Percentiles rank a stretch among this genome's conserved stretches.
These are phyloP conservation scores for Sparus aurata DNA, from an alignment of 2,797 vertebrate species.

Conservation along the genomic window DNA sequence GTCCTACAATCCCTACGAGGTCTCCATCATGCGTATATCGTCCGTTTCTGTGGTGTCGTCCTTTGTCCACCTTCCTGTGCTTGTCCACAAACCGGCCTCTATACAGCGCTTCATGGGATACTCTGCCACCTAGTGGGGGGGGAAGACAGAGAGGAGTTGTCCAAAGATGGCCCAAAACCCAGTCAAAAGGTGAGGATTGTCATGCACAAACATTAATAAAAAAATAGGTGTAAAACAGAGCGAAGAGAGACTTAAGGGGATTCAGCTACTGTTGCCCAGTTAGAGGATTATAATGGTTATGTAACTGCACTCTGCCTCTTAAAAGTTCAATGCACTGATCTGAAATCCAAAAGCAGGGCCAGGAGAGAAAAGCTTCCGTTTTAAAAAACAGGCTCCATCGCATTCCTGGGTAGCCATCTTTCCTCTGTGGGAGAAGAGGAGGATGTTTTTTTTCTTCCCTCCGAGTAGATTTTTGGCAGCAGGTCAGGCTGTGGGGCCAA, in stretches of 20 bases:
- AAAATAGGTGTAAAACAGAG: slow-evolving; percentile 11
- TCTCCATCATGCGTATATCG: slow-evolving; percentile 96
- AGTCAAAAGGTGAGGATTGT: not conserved
- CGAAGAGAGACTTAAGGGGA: not conserved
- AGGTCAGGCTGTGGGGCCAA: slow-evolving; percentile 50
- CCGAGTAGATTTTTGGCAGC: slow-evolving; percentile 55
- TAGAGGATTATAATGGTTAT: slow-evolving; percentile 53
- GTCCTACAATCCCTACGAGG: slow-evolving; percentile 81
- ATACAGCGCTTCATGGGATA: slow-evolving; percentile 86
- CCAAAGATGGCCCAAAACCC: not conserved
- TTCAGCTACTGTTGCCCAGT: slow-evolving; percentile 26
- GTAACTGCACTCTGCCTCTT: slow-evolving; percentile 23
- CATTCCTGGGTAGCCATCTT: slow-evolving; percentile 42
- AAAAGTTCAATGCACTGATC: slow-evolving; percentile 10
- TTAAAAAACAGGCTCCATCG: slow-evolving; percentile 13
- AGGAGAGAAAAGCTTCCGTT: slow-evolving; percentile 6
- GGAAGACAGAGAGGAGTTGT: not conserved
- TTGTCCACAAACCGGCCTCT: slow-evolving; percentile 87
- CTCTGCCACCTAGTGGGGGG: slow-evolving; percentile 84
- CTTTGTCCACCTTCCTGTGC: slow-evolving; percentile 85
- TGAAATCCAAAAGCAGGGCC: slow-evolving; percentile 14
- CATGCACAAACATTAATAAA: not conserved
- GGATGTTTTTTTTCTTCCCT: slow-evolving; percentile 11
- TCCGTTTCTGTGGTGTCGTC: slow-evolving; percentile 90
- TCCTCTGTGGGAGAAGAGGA: slow-evolving; percentile 20